phyloP scores from a whole-genome alignment of 2,888 invertebrate species.

The Orchestes rusci region DNA sequence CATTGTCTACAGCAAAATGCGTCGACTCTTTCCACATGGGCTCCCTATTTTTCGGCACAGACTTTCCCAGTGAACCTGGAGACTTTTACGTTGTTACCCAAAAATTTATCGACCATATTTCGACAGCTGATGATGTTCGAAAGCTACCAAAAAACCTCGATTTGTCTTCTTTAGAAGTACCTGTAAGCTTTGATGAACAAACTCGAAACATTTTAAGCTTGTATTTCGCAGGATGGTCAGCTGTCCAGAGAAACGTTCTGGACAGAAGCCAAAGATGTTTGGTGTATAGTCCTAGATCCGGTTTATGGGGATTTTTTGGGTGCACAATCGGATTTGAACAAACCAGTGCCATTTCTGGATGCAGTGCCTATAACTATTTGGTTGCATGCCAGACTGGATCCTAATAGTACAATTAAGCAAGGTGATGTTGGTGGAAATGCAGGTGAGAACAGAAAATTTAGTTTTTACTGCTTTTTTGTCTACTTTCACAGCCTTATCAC shows the following conservation, averaged over 20 bases:
- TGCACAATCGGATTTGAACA: conserved; percentile 64
- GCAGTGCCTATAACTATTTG: conserved; percentile 84
- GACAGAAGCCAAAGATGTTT: conserved; percentile 81
- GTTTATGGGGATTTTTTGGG: conserved; percentile 91
- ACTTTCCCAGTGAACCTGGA: conserved; percentile 63
- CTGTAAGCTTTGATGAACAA: conserved; percentile 30
- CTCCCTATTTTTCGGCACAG: conserved; percentile 65
- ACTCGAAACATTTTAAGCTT: neutral
- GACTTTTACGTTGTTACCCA: conserved; percentile 76
- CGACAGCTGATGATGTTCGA: conserved; percentile 46
- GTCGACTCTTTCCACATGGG: conserved; percentile 71
- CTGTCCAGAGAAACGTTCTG: conserved; percentile 51
- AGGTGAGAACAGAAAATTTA: conserved; percentile 16
- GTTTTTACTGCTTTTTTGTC: neutral
- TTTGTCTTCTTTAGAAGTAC: conserved; percentile 33
- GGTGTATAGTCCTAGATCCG: conserved; percentile 83
- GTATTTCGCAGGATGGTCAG: conserved; percentile 34
- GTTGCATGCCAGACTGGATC: conserved; percentile 53
- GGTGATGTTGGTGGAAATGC: conserved; percentile 16
- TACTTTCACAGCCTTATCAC: too few relatives aligned
- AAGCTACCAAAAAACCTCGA: conserved; percentile 37
- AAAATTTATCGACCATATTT: conserved; percentile 68
- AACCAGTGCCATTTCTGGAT: conserved; percentile 73
- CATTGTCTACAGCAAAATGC: conserved; percentile 68
- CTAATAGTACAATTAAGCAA: conserved; percentile 39